Base-by-base conservation (phyloP, 2,888 invertebrate species). In the Tetropium fuscum region DNA sequence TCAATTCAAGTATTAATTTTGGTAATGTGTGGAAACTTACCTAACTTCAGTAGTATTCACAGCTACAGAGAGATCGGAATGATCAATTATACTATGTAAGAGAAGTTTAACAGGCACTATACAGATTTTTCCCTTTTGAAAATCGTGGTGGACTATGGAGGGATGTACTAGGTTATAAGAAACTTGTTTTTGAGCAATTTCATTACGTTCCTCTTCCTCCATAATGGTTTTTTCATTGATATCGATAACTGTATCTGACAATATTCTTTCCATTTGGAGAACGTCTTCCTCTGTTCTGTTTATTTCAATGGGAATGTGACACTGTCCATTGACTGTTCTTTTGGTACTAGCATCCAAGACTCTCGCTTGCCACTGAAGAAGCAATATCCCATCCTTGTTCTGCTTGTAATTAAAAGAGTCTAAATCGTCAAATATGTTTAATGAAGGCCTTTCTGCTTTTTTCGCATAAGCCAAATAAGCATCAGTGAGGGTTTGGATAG, bases 61-160 rank as follows among this genome's bases (percentile, higher is more conserved):
- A 7, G 53, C 87, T 75, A 90, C 87, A 60, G 85, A 82, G 11
- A 90, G 83, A 7, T 83, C 80, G 19, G 58, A 64, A 48, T 85
- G 82, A 54, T 85, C 84, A 53, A 88, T 86, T 77, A 89, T 87
- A 78, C 90, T 91, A 58, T 90, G 89, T 65, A 91, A 79, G 61
- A 87, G 84, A 66, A 92, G 81, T 55, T 84, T 85, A 1, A 92
- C 87, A 15, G 90, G 90, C 63, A 92, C 85, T 63, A 89, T 79
- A 74, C 92, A 92, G 58, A 91, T 74, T 70, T 85, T 85, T 56
- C 80, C 84, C 58, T 79, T 79, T 27, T 81, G 78, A 74, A 93
- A 92, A 76, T 90, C 83, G 78, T 92, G 92, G 43, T 79, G 77
- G 13, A 89, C 83, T 55, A 84, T 77, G 53, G 85, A 81, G 19